Evolutionary conservation across 2,113 vertebrate genomes (phyloP), one percentile per base, ranked within the genome.

Genomic region (Lates calcarifer): DNA sequence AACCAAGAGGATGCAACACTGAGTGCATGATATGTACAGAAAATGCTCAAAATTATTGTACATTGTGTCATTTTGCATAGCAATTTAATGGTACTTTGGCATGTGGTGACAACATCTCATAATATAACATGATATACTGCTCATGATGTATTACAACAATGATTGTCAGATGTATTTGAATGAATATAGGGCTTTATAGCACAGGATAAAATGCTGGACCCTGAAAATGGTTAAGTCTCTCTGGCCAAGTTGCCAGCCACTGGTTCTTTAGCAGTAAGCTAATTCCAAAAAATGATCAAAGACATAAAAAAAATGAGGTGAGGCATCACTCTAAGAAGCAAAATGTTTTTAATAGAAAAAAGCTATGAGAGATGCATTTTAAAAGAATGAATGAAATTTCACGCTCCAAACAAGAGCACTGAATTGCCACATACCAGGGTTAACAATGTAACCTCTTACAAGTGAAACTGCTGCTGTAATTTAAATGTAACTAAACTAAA

Each of bases 101-200:
- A 55, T 11, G 15, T 33, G 28, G 12, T 43, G 37, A 71, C 33
- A 28, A 26, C 43, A 17, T 26, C 11, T 6, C 12, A 58, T 15
- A 26, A 55, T 71, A 31, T 72, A 15, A 72, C 31, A 72, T 24
- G n/a, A n/a, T n/a, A n/a, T n/a, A n/a, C n/a, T n/a, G n/a, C n/a
- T n/a, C n/a, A n/a, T n/a, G n/a, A n/a, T n/a, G n/a, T 24, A 29
- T 45, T 12, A 15, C 26, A 72, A 31, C 6, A 29, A 2, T n/a
- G 49, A 69, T 0, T 11, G 41, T 5, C 47, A 33, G 11, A 33
- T 67, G 33, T 12, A 35, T 67, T n/a, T 14, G 2, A 9, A 24
- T 51, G 20, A 22, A 69, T 17, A 24, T 53, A 24, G 14, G 35
- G 35, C 33, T 39, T 24, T 37, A 62, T 8, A 15, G 18, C 9